Evolutionary conservation across 2,797 vertebrate genomes (phyloP).

Genomic region (Distichodus sexfasciatus): DNA sequence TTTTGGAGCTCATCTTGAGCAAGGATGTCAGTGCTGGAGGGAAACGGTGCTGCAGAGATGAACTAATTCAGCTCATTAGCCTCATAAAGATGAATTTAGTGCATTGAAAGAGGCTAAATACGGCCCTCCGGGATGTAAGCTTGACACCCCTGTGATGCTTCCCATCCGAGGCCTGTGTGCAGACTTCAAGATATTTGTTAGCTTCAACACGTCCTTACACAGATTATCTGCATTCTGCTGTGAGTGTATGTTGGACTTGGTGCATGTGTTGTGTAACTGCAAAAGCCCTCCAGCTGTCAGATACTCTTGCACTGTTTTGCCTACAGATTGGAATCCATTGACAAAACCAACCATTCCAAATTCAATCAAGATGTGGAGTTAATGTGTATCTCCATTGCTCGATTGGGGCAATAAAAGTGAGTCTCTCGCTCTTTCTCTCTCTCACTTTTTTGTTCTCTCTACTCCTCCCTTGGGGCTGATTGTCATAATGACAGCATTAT

Average conservation of each 20-base stretch:
- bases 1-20: too few relatives aligned
- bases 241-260: conserved; percentile 2
- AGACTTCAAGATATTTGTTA: conserved; percentile 41
- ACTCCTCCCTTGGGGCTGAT: conserved; percentile 24
- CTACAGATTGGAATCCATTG: conserved; percentile 38
- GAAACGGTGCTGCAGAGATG: too few relatives aligned
- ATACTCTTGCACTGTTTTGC: conserved; percentile 22
- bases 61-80: too few relatives aligned
- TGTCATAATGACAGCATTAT: conserved; percentile 37
- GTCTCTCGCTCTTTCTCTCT: background rate
- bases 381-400: conserved; percentile 46
- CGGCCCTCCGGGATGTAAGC: too few relatives aligned
- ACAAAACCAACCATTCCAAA: conserved; percentile 51
- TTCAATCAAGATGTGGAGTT: conserved; percentile 55
- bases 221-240: conserved; percentile 33
- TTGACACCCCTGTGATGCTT: too few relatives aligned
- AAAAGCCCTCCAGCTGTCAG: conserved; percentile 44
- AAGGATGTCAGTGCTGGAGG: too few relatives aligned
- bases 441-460: background rate
- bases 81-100: too few relatives aligned
- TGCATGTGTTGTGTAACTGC: conserved; percentile 40
- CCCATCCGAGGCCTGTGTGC: too few relatives aligned
- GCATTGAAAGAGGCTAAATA: too few relatives aligned
- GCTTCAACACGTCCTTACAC: conserved; percentile 44
- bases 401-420: conserved; percentile 32